These are phyloP conservation scores for Hiodon tergisus DNA, from an alignment of 2,113 vertebrate genomes.

Conservation along the genomic window DNA sequence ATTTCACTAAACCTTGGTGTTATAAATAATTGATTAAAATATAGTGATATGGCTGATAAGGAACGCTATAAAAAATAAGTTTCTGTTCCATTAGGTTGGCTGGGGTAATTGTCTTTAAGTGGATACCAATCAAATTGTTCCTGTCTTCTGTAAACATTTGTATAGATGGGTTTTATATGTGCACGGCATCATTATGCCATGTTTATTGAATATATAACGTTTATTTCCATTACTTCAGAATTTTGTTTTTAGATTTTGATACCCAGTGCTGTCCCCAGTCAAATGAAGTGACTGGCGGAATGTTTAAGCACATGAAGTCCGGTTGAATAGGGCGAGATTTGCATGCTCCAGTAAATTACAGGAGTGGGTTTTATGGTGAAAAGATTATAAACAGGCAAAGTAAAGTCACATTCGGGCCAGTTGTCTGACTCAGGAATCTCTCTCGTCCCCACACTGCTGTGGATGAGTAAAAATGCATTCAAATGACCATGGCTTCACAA, in stretches of 20 bases:
- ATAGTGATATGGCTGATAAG: conserved; percentile 33
- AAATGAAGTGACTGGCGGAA: too few species aligned
- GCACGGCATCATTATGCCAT: not conserved
- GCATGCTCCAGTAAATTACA: conserved; percentile 36
- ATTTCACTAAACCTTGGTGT: conserved; percentile 65
- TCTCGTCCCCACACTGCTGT: conserved; percentile 43
- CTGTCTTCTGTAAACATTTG: not conserved
- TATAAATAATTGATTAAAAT: conserved; percentile 68
- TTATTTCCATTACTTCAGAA: conserved; percentile 14
- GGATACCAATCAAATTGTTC: not conserved
- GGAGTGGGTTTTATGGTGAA: conserved; percentile 36
- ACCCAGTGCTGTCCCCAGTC: too few species aligned
- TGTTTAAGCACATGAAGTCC: too few species aligned
- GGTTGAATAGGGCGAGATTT: conserved; percentile 34
- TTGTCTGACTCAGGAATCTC: conserved; percentile 33
- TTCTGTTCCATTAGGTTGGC: conserved; percentile 12
- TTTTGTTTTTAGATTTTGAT: too few species aligned
- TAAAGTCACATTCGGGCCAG: conserved; percentile 36
- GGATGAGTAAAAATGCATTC: conserved; percentile 65
- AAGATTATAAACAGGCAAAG: conserved; percentile 28
- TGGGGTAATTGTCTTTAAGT: not conserved
- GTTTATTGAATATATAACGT: too few species aligned
- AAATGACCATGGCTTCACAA: conserved; percentile 68
- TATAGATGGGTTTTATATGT: not conserved
- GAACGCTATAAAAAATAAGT: conserved; percentile 28